Evolutionary conservation across 2,797 vertebrate species (phyloP).

Genomic region (Allobates femoralis): DNA sequence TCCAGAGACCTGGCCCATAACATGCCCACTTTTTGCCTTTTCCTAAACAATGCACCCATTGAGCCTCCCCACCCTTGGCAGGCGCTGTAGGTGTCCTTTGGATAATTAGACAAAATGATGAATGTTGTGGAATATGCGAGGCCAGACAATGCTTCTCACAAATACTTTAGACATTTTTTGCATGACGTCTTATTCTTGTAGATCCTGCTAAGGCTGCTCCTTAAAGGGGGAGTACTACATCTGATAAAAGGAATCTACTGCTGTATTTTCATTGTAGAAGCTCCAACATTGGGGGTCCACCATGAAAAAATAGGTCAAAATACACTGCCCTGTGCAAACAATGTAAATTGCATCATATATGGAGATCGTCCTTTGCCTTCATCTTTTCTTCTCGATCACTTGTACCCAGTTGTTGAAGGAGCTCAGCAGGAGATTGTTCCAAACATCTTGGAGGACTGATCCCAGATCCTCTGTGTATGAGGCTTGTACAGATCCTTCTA

Average conservation of each 20-base stretch:
- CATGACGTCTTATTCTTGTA: too few species aligned
- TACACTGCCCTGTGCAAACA: too few species aligned
- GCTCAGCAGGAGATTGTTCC: too few species aligned
- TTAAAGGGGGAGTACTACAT: neutral
- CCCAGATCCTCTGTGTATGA: too few species aligned
- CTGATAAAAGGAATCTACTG: neutral
- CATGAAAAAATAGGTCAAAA: neutral
- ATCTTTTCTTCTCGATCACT: too few species aligned
- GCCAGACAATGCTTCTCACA: constrained; percentile 26
- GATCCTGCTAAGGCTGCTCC: neutral
- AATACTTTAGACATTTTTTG: neutral
- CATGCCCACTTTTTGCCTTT: constrained; percentile 73
- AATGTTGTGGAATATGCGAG: neutral
- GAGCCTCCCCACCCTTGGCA: constrained; percentile 66
- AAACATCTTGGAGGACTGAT: too few species aligned
- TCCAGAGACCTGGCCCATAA: constrained; percentile 65
- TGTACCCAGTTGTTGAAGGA: too few species aligned
- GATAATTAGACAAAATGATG: constrained; percentile 15
- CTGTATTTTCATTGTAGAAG: too few species aligned
- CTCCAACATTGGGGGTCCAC: neutral
- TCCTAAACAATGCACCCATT: constrained; percentile 75
- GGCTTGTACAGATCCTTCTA: too few species aligned
- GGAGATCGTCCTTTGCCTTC: too few species aligned
- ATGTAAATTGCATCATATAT: too few species aligned
- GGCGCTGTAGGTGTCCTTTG: constrained; percentile 77